phyloP scores from a whole-genome alignment of 2,113 vertebrate genomes.

The Sardina pilchardus region DNA sequence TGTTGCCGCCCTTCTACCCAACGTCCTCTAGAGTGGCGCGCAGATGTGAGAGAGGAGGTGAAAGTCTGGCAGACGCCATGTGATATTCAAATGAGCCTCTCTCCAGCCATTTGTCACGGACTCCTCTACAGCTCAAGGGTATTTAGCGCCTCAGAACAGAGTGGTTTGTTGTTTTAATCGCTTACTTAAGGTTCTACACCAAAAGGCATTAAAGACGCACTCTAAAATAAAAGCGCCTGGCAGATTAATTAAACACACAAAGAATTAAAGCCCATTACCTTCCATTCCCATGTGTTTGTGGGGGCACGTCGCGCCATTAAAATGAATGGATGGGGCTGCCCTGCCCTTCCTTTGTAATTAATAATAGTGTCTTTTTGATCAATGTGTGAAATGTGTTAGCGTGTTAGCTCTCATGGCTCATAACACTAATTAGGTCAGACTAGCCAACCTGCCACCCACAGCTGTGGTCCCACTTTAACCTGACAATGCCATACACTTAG shows the following conservation, averaged over 20 bases:
- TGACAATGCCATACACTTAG: background rate
- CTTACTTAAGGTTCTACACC: slow-evolving; percentile 22
- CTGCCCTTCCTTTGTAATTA: slow-evolving; percentile 38
- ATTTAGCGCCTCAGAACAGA: background rate
- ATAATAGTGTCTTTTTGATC: slow-evolving; percentile 44
- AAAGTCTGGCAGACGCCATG: slow-evolving; percentile 6
- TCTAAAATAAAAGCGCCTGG: slow-evolving; percentile 17
- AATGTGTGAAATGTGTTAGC: slow-evolving; percentile 31
- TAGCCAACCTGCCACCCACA: slow-evolving; percentile 21
- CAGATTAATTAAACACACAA: slow-evolving; percentile 46
- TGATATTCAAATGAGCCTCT: slow-evolving; percentile 17
- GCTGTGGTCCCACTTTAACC: background rate
- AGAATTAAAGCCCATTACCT: slow-evolving; percentile 48
- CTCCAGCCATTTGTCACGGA: slow-evolving; percentile 20
- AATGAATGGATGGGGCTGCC: slow-evolving; percentile 44
- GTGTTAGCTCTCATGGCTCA: background rate
- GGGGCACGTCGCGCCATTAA: slow-evolving; percentile 28
- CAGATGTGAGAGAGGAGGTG: background rate
- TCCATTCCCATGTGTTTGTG: slow-evolving; percentile 36
- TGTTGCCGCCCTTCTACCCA: background rate
- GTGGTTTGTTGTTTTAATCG: slow-evolving; percentile 22
- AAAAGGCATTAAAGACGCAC: slow-evolving; percentile 9
- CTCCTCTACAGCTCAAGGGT: background rate
- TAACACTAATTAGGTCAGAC: slow-evolving; percentile 37
- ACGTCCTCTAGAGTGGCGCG: background rate